Evolutionary conservation across 2,797 vertebrate genomes (phyloP).

Genomic region (Melanotaenia boesemani): DNA sequence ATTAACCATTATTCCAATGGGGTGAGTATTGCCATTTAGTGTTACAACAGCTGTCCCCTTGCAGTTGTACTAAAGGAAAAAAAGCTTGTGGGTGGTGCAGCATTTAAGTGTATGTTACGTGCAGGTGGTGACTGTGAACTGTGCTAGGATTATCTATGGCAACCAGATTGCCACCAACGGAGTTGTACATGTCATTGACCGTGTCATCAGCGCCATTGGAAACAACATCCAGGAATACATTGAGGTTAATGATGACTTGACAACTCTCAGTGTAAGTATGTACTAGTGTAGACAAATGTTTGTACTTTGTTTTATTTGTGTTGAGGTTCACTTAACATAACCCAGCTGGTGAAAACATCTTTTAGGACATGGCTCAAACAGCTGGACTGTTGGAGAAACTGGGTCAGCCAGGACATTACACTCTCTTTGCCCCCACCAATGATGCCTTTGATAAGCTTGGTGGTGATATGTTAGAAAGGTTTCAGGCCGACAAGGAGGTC

Average conservation of each 20-base stretch:
- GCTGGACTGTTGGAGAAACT: slow-evolving; percentile 87
- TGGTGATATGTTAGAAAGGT: slow-evolving; percentile 86
- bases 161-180: slow-evolving; percentile 98
- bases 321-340: slow-evolving; percentile 15
- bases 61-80: neutral
- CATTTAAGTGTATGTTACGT: neutral
- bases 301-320: slow-evolving; percentile 4
- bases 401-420: slow-evolving; percentile 90
- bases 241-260: slow-evolving; percentile 89
- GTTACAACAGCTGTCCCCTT: neutral
- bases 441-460: slow-evolving; percentile 92
- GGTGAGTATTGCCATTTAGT: slow-evolving; percentile 78
- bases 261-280: slow-evolving; percentile 86
- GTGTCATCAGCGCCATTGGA: slow-evolving; percentile 89
- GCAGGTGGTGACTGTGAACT: slow-evolving; percentile 98
- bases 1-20: slow-evolving; percentile 98
- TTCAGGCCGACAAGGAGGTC: slow-evolving; percentile 88
- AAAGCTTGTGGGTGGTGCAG: slow-evolving; percentile 1
- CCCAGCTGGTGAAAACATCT: slow-evolving; percentile 14
- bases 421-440: slow-evolving; percentile 96
- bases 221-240: slow-evolving; percentile 90
- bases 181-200: slow-evolving; percentile 96
- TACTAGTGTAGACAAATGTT: neutral
- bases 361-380: slow-evolving; percentile 85
- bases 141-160: slow-evolving; percentile 93